phyloP scores from a whole-genome alignment of 2,113 vertebrate species.

The Australoheros scitulus region DNA sequence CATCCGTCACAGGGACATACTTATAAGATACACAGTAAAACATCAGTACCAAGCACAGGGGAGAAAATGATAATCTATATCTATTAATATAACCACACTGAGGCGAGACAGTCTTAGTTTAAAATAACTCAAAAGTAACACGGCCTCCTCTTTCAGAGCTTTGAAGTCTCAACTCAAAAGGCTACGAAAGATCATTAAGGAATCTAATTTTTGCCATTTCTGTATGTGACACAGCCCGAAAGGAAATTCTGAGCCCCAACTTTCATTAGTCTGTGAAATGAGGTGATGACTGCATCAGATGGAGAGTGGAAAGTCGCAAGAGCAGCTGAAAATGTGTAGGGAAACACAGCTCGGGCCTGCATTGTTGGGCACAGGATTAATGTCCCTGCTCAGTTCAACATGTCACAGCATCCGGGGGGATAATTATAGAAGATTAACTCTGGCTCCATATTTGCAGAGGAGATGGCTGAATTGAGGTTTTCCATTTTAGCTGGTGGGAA shows the following conservation, averaged over 20 bases:
- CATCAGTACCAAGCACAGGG: neutral
- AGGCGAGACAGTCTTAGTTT: constrained; percentile 28
- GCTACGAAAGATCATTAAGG: constrained; percentile 44
- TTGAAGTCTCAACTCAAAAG: constrained; percentile 48
- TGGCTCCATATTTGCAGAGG: constrained; percentile 34
- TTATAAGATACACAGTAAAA: neutral
- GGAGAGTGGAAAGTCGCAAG: constrained; percentile 34
- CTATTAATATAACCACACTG: constrained; percentile 39
- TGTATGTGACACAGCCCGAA: constrained; percentile 18
- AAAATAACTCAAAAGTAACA: constrained; percentile 64
- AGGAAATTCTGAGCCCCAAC: constrained; percentile 40
- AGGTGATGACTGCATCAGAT: constrained; percentile 20
- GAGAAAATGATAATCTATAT: constrained; percentile 23
- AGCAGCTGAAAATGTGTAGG: constrained; percentile 42
- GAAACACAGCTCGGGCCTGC: constrained; percentile 44
- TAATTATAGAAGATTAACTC: constrained; percentile 64
- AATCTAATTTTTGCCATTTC: constrained; percentile 62
- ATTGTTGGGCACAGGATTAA: constrained; percentile 63
- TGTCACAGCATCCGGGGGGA: constrained; percentile 44
- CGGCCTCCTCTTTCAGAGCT: constrained; percentile 11
- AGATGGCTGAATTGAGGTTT: constrained; percentile 32
- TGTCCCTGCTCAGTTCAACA: constrained; percentile 46
- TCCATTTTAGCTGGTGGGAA: constrained; percentile 56
- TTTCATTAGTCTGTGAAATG: constrained; percentile 43
- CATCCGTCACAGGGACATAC: neutral